Conservation (phyloP, 2,113 vertebrate species). For the Bujurquina vittata region DNA sequence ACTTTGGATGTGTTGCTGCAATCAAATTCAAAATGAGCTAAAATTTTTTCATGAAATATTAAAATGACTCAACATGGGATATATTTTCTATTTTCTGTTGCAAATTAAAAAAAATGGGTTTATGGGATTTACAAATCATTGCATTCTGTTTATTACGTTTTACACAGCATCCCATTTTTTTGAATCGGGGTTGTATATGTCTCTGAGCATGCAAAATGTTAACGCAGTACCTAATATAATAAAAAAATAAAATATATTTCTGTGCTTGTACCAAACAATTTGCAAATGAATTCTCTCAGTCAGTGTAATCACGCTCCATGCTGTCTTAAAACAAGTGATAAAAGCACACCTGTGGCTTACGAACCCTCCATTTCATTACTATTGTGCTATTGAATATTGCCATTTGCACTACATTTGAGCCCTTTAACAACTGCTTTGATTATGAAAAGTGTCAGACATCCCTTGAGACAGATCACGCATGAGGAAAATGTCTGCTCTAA, state of each 20-base stretch:
- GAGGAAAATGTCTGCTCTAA: constrained; percentile 7
- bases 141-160: too few species aligned
- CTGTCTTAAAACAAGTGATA: constrained; percentile 12
- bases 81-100: background rate
- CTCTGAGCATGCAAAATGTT: background rate
- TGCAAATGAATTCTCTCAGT: background rate
- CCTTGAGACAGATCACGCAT: background rate
- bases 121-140: too few species aligned
- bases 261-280: background rate
- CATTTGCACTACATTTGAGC: background rate
- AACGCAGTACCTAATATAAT: too few species aligned
- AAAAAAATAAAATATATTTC: background rate
- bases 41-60: background rate
- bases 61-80: background rate
- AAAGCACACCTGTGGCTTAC: constrained; percentile 25
- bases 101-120: too few species aligned
- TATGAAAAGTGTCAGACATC: background rate
- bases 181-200: background rate
- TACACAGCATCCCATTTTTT: too few species aligned
- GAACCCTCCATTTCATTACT: background rate
- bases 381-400: constrained; percentile 1
- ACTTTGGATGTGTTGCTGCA: too few species aligned
- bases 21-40: background rate
- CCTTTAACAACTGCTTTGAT: background rate
- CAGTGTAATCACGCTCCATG: background rate